A percentile compares a stretch with the other conserved stretches of the same genome.
phyloP scores from a whole-genome alignment of 2,888 invertebrate genomes.

The Didymodactylos carnosus region DNA sequence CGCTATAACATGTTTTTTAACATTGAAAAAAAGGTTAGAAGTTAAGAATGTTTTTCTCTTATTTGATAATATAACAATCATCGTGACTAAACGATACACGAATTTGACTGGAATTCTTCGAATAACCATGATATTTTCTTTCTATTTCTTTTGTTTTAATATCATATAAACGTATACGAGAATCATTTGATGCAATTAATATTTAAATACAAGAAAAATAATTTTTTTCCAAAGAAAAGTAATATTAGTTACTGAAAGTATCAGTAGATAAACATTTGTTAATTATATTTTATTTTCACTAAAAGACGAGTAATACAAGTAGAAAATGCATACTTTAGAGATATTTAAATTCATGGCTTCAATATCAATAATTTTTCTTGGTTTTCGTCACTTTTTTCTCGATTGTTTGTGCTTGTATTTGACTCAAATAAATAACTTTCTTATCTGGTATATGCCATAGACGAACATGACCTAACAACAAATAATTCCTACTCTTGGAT shows the following conservation, averaged over 20 bases:
- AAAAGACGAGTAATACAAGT: too few species aligned
- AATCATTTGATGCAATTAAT: conserved; percentile 88
- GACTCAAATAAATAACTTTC: conserved; percentile 85
- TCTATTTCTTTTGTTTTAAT: conserved; percentile 74
- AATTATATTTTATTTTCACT: too few species aligned
- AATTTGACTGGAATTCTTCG: conserved; percentile 85
- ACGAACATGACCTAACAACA: conserved; percentile 33
- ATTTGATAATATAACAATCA: conserved; percentile 67
- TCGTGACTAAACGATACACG: conserved; percentile 79
- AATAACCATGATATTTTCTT: conserved; percentile 80
- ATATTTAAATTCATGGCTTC: conserved; percentile 75
- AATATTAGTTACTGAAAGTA: too few species aligned
- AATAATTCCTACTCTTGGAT: conserved; percentile 50
- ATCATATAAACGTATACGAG: conserved; percentile 81
- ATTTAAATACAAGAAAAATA: too few species aligned
- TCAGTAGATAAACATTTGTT: not conserved
- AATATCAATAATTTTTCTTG: conserved; percentile 65
- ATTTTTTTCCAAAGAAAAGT: too few species aligned
- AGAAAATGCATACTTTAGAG: conserved; percentile 54
- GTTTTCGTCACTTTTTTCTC: not conserved
- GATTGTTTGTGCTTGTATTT: conserved; percentile 51
- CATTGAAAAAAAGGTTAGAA: too few species aligned
- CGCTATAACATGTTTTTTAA: conserved; percentile 41
- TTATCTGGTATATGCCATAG: conserved; percentile 99
- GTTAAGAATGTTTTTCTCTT: not conserved